phyloP scores from a whole-genome alignment of 2,113 vertebrate species.

The Caretta caretta region DNA sequence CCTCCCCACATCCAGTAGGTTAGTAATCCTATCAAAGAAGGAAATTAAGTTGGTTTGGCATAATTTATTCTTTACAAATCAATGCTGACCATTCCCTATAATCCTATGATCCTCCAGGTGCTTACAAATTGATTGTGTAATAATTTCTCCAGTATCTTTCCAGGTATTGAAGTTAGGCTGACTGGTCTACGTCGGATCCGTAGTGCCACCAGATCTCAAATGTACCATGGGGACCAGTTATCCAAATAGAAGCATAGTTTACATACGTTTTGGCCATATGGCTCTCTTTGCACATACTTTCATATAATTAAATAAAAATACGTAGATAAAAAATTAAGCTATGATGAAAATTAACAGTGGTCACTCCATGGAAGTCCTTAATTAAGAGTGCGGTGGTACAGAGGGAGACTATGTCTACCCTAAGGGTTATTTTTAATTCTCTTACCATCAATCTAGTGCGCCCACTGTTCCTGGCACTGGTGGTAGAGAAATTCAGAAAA shows the following conservation, averaged over 20 bases:
- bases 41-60: not conserved
- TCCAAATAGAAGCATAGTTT: rapidly evolving
- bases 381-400: rapidly evolving
- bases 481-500: not conserved
- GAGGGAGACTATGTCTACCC: not conserved
- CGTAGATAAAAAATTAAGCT: rapidly evolving
- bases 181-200: rapidly evolving
- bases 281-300: not conserved
- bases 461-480: not conserved
- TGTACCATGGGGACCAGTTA: rapidly evolving
- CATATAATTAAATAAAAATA: not conserved
- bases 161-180: not conserved
- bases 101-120: not conserved
- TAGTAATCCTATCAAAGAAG: not conserved
- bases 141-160: not conserved
- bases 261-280: rapidly evolving
- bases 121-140: not conserved
- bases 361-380: not conserved
- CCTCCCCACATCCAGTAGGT: not conserved
- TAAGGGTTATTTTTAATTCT: too few relatives aligned
- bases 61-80: not conserved
- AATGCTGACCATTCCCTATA: not conserved
- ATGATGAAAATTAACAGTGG: rapidly evolving
- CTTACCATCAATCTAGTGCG: not conserved
- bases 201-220: not conserved